These are phyloP conservation scores for Chunga burmeisteri DNA, from an alignment of 2,113 vertebrate genomes.

Conservation along the genomic window DNA sequence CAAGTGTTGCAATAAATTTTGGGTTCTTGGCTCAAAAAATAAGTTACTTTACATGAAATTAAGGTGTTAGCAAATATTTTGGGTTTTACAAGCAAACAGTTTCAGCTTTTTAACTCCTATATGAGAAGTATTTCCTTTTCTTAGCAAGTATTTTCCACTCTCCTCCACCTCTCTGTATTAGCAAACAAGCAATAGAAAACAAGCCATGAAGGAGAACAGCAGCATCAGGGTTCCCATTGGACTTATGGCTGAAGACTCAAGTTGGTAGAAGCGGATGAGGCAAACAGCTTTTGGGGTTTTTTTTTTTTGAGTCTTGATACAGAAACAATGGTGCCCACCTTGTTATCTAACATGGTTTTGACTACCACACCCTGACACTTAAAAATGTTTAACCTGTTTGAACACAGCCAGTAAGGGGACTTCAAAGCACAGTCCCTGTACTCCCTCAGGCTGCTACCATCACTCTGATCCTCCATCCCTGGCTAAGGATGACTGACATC, in stretches of 20 bases:
- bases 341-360: rapidly evolving
- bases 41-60: rapidly evolving
- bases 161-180: not conserved
- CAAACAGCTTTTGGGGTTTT: not conserved
- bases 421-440: rapidly evolving
- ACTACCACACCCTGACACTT: not conserved
- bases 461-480: not conserved
- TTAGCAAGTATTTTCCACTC: not conserved
- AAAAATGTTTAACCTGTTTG: not conserved
- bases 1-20: not conserved
- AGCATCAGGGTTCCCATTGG: not conserved
- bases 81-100: not conserved
- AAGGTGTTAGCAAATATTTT: not conserved
- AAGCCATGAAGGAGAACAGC: not conserved
- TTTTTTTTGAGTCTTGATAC: not conserved
- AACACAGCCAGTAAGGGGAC: not conserved
- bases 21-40: not conserved
- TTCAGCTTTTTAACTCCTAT: not conserved
- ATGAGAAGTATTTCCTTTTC: not conserved
- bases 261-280: not conserved
- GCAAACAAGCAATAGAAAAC: not conserved
- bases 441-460: not conserved
- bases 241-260: not conserved
- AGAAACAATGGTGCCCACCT: rapidly evolving
- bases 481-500: rapidly evolving